phyloP scores from a whole-genome alignment of 2,888 invertebrate species.

The Agonopterix subpropinquella region DNA sequence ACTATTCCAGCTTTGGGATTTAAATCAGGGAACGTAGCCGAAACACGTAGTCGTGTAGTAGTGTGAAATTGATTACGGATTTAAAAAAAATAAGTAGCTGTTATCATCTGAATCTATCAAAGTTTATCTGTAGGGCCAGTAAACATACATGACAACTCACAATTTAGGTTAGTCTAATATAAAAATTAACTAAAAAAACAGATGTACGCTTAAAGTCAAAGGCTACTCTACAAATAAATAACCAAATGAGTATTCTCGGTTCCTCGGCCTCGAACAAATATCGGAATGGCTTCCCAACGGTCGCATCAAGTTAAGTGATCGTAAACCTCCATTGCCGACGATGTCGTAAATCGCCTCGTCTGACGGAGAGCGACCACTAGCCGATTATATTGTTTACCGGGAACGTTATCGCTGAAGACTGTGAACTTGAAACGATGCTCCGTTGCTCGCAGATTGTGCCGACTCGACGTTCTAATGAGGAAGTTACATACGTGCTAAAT shows the following conservation, averaged over 20 bases:
- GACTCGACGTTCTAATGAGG: slow-evolving; percentile 52
- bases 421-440: slow-evolving; percentile 44
- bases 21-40: too few relatives aligned
- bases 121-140: too few relatives aligned
- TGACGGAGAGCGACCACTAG: slow-evolving; percentile 30
- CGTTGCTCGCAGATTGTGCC: slow-evolving; percentile 42
- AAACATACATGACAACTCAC: too few relatives aligned
- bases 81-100: too few relatives aligned
- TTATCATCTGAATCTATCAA: too few relatives aligned
- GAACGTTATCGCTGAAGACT: slow-evolving; percentile 47
- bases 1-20: too few relatives aligned
- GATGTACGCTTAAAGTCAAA: not conserved
- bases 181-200: too few relatives aligned
- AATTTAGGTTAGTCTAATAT: too few relatives aligned
- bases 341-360: slow-evolving; percentile 22
- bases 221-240: not conserved
- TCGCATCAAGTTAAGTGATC: slow-evolving; percentile 17
- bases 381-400: slow-evolving; percentile 47
- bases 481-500: slow-evolving; percentile 29
- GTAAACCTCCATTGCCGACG: slow-evolving; percentile 14
- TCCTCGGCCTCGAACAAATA: slow-evolving; percentile 11
- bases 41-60: too few relatives aligned
- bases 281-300: slow-evolving; percentile 15
- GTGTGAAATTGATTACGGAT: too few relatives aligned
- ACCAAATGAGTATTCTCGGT: slow-evolving; percentile 8